Base-by-base conservation (phyloP, 1,140 invertebrate genomes). In the Zaprionus kolodkinae region DNA sequence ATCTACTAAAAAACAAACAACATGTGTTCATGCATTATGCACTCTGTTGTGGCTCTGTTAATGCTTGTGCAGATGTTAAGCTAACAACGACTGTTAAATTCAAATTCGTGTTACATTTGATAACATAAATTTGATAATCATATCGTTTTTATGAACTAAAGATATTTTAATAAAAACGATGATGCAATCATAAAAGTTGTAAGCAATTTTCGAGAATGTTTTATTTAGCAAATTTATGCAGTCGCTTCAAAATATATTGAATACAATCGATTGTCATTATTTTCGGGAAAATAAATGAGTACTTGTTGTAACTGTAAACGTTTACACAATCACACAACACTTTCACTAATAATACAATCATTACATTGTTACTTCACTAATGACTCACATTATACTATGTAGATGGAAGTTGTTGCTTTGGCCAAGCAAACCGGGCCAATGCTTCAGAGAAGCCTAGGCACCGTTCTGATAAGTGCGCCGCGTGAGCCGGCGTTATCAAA, bases 351-450 rank as follows among this genome's bases (percentile, higher is more conserved):
- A 15, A 55, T 13, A 30, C 27, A 55, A 25, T 25, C 52, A 55
- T 55, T 55, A n/a, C 27, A 33, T 30, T 55, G 52, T 55, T 30
- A 13, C 27, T 4, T 27, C 13, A 55, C 25, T n/a, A 55, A 45
- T 45, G 40, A 3, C n/a, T 15, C 40, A 45, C n/a, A n/a, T 15
- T 45, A 45, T 15, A 21, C 21, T 1, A 45, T 15, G 40, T 33
- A 50, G 17, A 50, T 55, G 5, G 6, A 1, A 45, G 12, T 36
- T 35, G n/a, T 43, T 33, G 11, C 0, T 36, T 15, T 40, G 21
- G 12, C n/a, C 12, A 63, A 67, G n/a, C 21, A 59, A 77, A 68
- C 33, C 64, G 62, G 75, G 70, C 62, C 75, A 77, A 77, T 63
- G 62, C 13, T 62, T 76, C 15, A 25, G 30, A 52, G 56, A 52